Percentiles rank a stretch among this genome's conserved stretches.
Evolutionary conservation across 1,140 invertebrate species (phyloP).

Genomic region (Saccostrea glomerata): DNA sequence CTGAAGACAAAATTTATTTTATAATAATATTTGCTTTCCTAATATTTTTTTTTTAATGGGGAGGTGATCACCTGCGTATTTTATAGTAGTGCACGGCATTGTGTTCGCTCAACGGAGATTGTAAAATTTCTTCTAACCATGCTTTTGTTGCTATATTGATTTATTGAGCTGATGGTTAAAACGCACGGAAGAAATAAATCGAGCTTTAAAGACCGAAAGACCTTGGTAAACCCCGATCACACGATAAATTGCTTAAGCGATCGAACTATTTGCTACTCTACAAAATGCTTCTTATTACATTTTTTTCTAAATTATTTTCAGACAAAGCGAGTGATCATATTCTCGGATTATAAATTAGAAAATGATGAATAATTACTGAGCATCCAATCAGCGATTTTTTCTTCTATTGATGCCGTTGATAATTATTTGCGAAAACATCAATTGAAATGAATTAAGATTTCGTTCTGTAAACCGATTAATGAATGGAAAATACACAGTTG

Average conservation of each 20-base stretch:
- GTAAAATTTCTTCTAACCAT: constrained; percentile 35
- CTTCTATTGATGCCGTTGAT: not conserved
- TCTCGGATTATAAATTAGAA: not conserved
- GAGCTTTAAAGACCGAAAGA: constrained; percentile 32
- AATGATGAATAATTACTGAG: not conserved
- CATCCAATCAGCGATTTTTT: not conserved
- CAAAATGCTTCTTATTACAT: not conserved
- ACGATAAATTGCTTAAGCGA: constrained; percentile 28
- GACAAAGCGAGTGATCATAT: not conserved
- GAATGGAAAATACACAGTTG: not conserved
- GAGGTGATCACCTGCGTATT: constrained; percentile 10
- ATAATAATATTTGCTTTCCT: not conserved
- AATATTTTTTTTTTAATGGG: not conserved
- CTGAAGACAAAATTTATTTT: not conserved
- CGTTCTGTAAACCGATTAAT: not conserved
- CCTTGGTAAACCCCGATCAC: constrained; percentile 32
- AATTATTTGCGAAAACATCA: not conserved
- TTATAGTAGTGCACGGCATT: constrained; percentile 11
- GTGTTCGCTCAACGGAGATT: constrained; percentile 14
- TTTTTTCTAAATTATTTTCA: constrained; percentile 1
- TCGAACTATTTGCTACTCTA: not conserved
- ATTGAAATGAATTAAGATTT: not conserved
- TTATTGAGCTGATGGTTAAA: constrained; percentile 28
- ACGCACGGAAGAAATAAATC: constrained; percentile 35
- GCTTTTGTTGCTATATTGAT: constrained; percentile 30